Conservation (phyloP, 2,113 vertebrate genomes). For the Tautogolabrus adspersus region DNA sequence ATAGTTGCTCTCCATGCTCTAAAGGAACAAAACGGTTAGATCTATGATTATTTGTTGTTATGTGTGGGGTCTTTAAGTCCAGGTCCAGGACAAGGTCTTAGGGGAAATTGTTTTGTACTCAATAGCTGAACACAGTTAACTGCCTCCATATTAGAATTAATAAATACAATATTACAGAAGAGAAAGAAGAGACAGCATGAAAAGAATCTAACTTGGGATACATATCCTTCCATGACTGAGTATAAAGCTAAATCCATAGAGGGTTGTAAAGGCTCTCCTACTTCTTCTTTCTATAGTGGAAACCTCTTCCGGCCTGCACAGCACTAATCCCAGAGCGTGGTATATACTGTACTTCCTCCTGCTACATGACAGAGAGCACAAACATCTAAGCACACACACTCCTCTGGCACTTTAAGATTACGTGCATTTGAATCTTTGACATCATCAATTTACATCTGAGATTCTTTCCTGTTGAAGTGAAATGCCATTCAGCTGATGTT, state of each 20-base stretch:
- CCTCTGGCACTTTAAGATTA: slow-evolving; percentile 48
- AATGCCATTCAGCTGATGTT: slow-evolving; percentile 49
- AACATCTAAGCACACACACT: slow-evolving; percentile 17
- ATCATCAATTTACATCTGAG: slow-evolving; percentile 43
- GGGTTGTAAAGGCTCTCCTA: slow-evolving; percentile 8
- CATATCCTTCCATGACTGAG: neutral
- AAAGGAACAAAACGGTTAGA: too few species aligned
- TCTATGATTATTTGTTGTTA: too few species aligned
- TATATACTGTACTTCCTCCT: slow-evolving; percentile 65
- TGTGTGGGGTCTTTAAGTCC: too few species aligned
- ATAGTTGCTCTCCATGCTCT: too few species aligned
- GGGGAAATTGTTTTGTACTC: too few species aligned
- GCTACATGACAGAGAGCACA: slow-evolving; percentile 57
- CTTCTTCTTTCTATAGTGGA: slow-evolving; percentile 46
- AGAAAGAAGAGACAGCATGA: neutral
- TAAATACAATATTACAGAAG: neutral
- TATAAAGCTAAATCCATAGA: slow-evolving; percentile 18
- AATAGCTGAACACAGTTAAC: too few species aligned
- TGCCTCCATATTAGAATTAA: neutral
- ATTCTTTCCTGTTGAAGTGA: slow-evolving; percentile 61
- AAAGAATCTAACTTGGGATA: neutral
- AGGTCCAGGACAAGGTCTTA: too few species aligned
- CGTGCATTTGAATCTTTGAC: slow-evolving; percentile 63
- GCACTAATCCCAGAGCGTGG: slow-evolving; percentile 59
- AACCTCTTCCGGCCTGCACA: slow-evolving; percentile 56